phyloP scores from a whole-genome alignment of 2,113 vertebrate species.

The Acrocephalus arundinaceus region DNA sequence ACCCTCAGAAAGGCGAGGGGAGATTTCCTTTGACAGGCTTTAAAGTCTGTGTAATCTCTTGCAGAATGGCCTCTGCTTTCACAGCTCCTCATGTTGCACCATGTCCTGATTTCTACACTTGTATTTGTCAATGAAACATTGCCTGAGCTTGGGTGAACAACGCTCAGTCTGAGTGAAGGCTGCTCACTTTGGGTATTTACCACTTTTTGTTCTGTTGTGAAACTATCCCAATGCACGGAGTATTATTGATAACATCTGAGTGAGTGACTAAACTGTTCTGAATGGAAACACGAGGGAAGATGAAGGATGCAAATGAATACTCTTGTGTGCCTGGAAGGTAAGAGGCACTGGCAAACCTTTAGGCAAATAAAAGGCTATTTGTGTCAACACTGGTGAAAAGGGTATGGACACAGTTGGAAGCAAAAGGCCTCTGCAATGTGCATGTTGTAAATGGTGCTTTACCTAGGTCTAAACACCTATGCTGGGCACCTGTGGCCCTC shows the following conservation, averaged over 20 bases:
- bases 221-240: not conserved
- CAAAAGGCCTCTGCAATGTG: not conserved
- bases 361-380: not conserved
- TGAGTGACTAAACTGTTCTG: not conserved
- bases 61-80: constrained; percentile 34
- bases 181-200: not conserved
- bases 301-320: not conserved
- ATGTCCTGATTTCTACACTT: constrained; percentile 36
- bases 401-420: not conserved
- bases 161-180: not conserved
- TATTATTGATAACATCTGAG: not conserved
- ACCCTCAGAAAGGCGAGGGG: not conserved
- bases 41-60: constrained; percentile 23
- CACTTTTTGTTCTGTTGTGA: not conserved
- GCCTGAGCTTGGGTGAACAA: not conserved
- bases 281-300: not conserved
- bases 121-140: not conserved
- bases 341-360: not conserved
- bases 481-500: not conserved
- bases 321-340: not conserved
- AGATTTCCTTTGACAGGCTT: constrained; percentile 39
- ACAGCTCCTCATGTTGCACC: constrained; percentile 51
- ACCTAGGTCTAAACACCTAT: not conserved
- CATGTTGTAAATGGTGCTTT: not conserved
- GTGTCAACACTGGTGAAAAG: not conserved